Conservation (phyloP, 2,113 vertebrate species). For the Chionomys nivalis region DNA sequence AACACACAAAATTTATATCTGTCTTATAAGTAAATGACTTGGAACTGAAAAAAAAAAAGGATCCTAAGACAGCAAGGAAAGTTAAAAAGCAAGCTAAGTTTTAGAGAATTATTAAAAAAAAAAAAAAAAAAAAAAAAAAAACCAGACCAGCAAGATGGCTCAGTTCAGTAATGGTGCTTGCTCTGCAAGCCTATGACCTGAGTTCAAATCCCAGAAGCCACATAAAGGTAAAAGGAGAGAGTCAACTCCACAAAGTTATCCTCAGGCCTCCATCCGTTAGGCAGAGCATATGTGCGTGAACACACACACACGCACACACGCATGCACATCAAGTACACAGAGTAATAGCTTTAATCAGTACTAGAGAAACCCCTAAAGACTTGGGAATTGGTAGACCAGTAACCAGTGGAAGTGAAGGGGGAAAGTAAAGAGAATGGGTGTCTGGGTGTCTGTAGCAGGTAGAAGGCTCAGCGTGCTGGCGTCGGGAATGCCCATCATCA, state of each 20-base stretch:
- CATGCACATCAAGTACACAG: neutral
- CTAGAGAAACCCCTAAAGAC: neutral
- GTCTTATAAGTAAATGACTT: neutral
- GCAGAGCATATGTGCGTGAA: neutral
- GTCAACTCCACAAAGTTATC: neutral
- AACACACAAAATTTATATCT: conserved; percentile 13
- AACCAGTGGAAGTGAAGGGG: neutral
- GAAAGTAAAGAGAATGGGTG: neutral
- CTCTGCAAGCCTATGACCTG: neutral
- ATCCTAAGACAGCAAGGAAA: neutral
- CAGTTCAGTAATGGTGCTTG: neutral
- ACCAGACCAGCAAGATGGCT: neutral
- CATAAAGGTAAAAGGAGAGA: neutral
- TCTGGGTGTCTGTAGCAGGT: neutral
- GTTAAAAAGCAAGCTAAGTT: neutral
- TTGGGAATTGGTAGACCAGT: neutral
- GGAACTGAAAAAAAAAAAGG: neutral
- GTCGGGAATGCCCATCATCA: neutral
- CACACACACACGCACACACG: neutral
- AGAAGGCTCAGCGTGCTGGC: neutral
- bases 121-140: no score
- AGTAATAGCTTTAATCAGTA: neutral
- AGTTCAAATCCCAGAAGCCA: neutral
- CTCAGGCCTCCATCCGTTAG: neutral
- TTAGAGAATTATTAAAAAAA: neutral